Evolutionary conservation across 2,888 invertebrate genomes (phyloP).

Genomic region (Mesoligia furuncula): DNA sequence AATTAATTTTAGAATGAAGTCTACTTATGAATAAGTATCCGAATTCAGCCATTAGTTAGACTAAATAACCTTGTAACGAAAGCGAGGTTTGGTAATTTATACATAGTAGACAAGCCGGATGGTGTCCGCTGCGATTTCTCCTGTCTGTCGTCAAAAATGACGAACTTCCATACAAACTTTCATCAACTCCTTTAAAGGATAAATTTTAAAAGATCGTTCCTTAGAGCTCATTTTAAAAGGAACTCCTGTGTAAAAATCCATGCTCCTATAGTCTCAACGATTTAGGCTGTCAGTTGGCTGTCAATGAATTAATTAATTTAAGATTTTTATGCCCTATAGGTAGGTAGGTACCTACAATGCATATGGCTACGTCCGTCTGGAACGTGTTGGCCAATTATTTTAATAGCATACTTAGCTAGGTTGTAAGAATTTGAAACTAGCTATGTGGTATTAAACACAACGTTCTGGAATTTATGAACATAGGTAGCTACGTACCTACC

Average conservation of each 20-base stretch:
- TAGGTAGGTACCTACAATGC: no score
- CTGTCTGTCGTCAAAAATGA: neutral
- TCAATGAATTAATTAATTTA: neutral
- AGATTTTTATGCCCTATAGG: neutral
- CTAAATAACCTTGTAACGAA: neutral
- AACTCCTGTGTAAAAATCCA: neutral
- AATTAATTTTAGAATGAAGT: neutral
- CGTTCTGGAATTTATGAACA: neutral
- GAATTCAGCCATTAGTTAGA: neutral
- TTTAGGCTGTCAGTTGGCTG: neutral
- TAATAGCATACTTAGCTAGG: slow-evolving; percentile 1
- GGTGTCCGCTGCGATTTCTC: neutral
- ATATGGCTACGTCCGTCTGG: neutral
- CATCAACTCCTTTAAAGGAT: neutral
- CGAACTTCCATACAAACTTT: neutral
- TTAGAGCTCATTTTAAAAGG: neutral
- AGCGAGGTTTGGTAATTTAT: neutral
- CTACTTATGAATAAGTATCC: neutral
- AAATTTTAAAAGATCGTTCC: neutral
- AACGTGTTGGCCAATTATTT: neutral
- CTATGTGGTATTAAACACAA: neutral
- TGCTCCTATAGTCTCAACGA: neutral
- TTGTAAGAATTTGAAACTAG: slow-evolving; percentile 6
- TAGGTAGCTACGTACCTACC: neutral
- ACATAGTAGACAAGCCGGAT: neutral